Conservation (phyloP, 2,888 invertebrate genomes). For the Opisthograptis luteolata region DNA sequence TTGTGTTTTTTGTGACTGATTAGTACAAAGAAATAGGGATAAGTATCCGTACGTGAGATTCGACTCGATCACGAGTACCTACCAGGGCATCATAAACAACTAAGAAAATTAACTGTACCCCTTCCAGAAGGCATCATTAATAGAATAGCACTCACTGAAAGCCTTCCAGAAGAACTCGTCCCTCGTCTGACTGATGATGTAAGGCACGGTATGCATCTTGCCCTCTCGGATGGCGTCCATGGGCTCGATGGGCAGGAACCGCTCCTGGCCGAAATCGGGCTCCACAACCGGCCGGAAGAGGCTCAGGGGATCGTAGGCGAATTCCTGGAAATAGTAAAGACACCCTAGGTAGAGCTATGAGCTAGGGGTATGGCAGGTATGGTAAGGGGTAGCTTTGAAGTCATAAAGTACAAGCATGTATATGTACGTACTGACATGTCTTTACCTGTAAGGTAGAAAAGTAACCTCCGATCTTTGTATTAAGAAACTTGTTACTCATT, state of each 20-base stretch:
- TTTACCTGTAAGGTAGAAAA: too few species aligned
- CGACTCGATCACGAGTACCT: too few species aligned
- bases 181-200: constrained; percentile 86
- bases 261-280: constrained; percentile 84
- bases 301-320: not conserved
- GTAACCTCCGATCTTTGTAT: too few species aligned
- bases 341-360: too few species aligned
- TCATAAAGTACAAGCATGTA: too few species aligned
- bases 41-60: too few species aligned
- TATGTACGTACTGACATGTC: too few species aligned
- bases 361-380: too few species aligned
- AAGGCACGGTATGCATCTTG: constrained; percentile 85
- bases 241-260: constrained; percentile 85
- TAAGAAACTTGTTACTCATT: too few species aligned
- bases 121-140: constrained; percentile 82
- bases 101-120: constrained; percentile 80
- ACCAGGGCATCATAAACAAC: not conserved
- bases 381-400: too few species aligned
- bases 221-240: constrained; percentile 85
- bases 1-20: too few species aligned
- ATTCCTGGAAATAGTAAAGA: not conserved
- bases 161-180: constrained; percentile 87
- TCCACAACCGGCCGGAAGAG: constrained; percentile 1
- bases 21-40: too few species aligned
- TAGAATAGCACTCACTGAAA: constrained; percentile 82